Percentiles rank a stretch among this genome's conserved stretches.
phyloP scores from a whole-genome alignment of 2,113 vertebrate genomes.

The Speoplatyrhinus poulsoni region DNA sequence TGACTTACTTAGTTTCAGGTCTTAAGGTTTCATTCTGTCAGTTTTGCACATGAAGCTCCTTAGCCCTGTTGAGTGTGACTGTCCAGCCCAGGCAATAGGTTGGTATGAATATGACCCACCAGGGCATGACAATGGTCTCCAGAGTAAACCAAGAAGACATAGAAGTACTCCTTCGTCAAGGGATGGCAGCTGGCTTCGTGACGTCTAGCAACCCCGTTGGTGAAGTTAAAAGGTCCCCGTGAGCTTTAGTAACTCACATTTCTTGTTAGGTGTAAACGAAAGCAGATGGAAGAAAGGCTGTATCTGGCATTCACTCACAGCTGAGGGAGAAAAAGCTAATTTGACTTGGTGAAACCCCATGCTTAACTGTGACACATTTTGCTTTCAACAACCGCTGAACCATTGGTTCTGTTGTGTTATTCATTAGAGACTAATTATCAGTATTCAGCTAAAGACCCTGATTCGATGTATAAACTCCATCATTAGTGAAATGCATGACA shows the following conservation, averaged over 20 bases:
- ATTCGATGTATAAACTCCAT: slow-evolving; percentile 26
- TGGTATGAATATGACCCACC: slow-evolving; percentile 24
- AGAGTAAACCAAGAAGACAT: slow-evolving; percentile 12
- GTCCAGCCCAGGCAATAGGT: slow-evolving; percentile 31
- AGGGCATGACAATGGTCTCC: slow-evolving; percentile 15
- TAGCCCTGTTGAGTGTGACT: slow-evolving; percentile 33
- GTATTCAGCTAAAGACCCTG: slow-evolving; percentile 20
- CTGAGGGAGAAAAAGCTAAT: neutral
- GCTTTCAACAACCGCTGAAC: slow-evolving; percentile 31
- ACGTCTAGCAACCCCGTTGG: slow-evolving; percentile 39
- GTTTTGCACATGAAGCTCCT: slow-evolving; percentile 39
- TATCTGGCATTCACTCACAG: slow-evolving; percentile 26
- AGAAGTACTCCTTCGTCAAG: slow-evolving; percentile 36
- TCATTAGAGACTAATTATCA: slow-evolving; percentile 42
- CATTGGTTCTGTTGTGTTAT: slow-evolving; percentile 27
- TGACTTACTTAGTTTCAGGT: slow-evolving; percentile 49
- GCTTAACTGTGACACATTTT: slow-evolving; percentile 27
- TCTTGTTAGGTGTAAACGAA: slow-evolving; percentile 55
- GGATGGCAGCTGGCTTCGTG: slow-evolving; percentile 30
- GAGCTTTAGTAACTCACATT: slow-evolving; percentile 47
- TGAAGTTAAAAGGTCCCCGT: slow-evolving; percentile 45
- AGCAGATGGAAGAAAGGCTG: slow-evolving; percentile 52
- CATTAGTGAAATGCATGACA: slow-evolving; percentile 17
- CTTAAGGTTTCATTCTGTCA: slow-evolving; percentile 51
- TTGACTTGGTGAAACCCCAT: slow-evolving; percentile 14